phyloP scores from a whole-genome alignment of 1,140 invertebrate species.

The Mya arenaria region DNA sequence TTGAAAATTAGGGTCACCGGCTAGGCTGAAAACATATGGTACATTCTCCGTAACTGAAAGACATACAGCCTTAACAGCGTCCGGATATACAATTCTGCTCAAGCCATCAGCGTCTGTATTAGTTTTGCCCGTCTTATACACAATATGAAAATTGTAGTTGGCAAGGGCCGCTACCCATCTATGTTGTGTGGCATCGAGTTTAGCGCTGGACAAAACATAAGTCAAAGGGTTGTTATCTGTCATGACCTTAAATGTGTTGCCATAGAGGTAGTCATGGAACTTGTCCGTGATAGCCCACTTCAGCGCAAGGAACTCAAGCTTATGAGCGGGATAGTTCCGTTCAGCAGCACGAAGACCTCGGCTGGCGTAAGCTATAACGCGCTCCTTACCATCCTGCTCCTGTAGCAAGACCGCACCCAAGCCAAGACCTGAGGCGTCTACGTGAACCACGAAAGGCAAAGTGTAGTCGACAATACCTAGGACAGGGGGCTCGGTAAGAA shows the following conservation, averaged over 20 bases:
- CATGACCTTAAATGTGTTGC: constrained; percentile 10
- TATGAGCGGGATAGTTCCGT: constrained; percentile 9
- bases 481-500: background rate
- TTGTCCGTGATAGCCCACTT: constrained; percentile 16
- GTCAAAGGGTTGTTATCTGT: constrained; percentile 44
- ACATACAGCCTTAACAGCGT: background rate
- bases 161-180: background rate
- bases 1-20: background rate
- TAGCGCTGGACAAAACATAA: constrained; percentile 31
- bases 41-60: background rate
- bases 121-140: background rate
- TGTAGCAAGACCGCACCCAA: constrained; percentile 71
- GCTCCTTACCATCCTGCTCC: constrained; percentile 51
- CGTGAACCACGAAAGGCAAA: constrained; percentile 54
- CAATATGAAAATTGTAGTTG: background rate
- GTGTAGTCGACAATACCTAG: constrained; percentile 20
- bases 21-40: background rate
- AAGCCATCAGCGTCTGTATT: constrained; percentile 29
- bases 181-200: constrained; percentile 17
- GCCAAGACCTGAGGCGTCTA: constrained; percentile 58
- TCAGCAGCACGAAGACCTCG: constrained; percentile 23
- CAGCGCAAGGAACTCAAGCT: constrained; percentile 1
- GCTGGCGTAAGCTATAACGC: constrained; percentile 59
- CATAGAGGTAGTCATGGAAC: constrained; percentile 6
- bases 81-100: background rate